A percentile compares a stretch with the other conserved stretches of the same genome.
phyloP scores from a whole-genome alignment of 2,113 vertebrate species.

The Mus spicilegus region DNA sequence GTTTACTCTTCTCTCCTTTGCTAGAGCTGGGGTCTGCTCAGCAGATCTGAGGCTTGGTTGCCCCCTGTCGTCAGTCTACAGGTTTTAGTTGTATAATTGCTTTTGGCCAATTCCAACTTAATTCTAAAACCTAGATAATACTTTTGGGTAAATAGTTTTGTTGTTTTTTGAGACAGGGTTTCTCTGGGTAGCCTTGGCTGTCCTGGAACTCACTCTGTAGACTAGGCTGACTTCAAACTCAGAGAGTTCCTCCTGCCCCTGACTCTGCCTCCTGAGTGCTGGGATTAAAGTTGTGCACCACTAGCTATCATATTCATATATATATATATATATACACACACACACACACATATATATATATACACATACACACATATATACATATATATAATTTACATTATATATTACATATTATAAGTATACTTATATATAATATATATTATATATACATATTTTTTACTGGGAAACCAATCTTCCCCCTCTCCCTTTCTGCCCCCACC shows the following conservation, averaged over 20 bases:
- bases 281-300: neutral
- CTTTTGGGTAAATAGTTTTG: slow-evolving; percentile 13
- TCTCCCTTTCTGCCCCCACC: no score
- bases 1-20: slow-evolving; percentile 44
- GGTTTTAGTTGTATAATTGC: slow-evolving; percentile 59
- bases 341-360: no score
- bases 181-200: neutral
- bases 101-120: slow-evolving; percentile 58
- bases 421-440: no score
- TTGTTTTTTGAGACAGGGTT: neutral
- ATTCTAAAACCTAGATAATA: slow-evolving; percentile 40
- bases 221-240: neutral
- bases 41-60: slow-evolving; percentile 76
- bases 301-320: no score
- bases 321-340: no score
- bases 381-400: no score
- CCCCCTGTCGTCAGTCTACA: slow-evolving; percentile 78
- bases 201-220: neutral
- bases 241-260: neutral
- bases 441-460: neutral
- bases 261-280: neutral
- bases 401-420: no score
- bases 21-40: neutral
- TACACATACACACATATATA: no score
- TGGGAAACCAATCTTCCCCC: neutral